Evolutionary conservation across 2,113 vertebrate species (phyloP), one percentile per base, ranked within the genome.

Genomic region (Chloroceryle aenea): DNA sequence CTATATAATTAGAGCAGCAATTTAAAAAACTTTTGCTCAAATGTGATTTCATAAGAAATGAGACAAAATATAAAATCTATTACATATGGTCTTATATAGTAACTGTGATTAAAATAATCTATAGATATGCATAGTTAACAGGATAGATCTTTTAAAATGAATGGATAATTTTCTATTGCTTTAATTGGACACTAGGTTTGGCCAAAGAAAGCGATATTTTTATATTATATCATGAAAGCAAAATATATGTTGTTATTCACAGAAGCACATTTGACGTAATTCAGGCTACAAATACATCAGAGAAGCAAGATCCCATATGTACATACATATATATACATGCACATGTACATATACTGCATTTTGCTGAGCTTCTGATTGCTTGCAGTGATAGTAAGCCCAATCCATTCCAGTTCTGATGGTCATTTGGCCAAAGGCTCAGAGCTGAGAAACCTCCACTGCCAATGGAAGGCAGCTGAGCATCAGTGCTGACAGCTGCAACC

Each of bases 321-420:
- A 29, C 5, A 3, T 29, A 29, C 1, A 4, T 50, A 19, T 7
- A 9, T 7, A 15, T 1, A 7, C 10, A 17, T 5, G 26, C 11
- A 21, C 0, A 0, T 2, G 2, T 38, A n/a, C 27, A 36, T 0
- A 1, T 23, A 16, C 5, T n/a, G 21, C 4, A 26, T 61, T 91
- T 84, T 81, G 36, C 40, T 77, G 59, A 90, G 30, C 26, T 85
- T 47, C 14, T 50, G 14, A 14, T 79, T 52, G 23, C 22, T 30
- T 58, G 6, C 40, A 86, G 8, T 19, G 47, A 42, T 25, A 61
- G 21, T 12, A 75, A 82, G 30, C 5, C 30, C 40, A 66, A 26
- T 12, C 14, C 23, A 10, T 83, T 76, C 30, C 40, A 12, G 8
- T 64, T 93, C 48, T 69, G 40, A 23, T 73, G 82, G 62, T 76